Conservation (phyloP, 2,888 invertebrate species). For the Ornithoptera priamus region DNA sequence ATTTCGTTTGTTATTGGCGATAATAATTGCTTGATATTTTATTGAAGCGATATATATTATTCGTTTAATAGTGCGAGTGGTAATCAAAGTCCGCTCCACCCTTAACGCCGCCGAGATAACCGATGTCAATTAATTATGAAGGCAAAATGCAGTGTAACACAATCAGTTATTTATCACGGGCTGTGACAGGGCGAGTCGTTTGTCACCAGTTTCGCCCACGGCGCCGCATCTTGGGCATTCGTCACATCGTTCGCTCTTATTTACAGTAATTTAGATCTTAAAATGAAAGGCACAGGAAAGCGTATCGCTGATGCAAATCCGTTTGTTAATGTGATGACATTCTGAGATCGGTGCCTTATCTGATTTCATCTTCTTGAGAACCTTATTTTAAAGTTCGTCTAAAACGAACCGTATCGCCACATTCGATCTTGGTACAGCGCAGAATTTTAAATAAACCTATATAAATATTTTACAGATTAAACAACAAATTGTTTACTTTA, state of each 20-base stretch:
- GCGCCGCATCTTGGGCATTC: slow-evolving; percentile 62
- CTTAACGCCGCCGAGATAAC: slow-evolving; percentile 62
- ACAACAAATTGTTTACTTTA: neutral
- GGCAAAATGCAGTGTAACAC: slow-evolving; percentile 74
- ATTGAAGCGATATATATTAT: slow-evolving; percentile 48
- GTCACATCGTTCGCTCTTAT: slow-evolving; percentile 48
- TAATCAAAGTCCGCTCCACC: slow-evolving; percentile 51
- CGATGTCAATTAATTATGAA: slow-evolving; percentile 74
- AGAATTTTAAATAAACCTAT: slow-evolving; percentile 34
- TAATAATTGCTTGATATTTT: slow-evolving; percentile 55
- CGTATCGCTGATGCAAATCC: slow-evolving; percentile 21
- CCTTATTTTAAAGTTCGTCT: slow-evolving; percentile 59
- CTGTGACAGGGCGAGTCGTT: slow-evolving; percentile 72
- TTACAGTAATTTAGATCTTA: slow-evolving; percentile 26
- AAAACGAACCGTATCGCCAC: slow-evolving; percentile 43
- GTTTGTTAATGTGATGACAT: slow-evolving; percentile 70
- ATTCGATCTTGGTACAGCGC: slow-evolving; percentile 38
- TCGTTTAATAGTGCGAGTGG: slow-evolving; percentile 48
- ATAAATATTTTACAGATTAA: slow-evolving; percentile 27
- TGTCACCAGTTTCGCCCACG: slow-evolving; percentile 77
- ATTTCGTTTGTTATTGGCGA: slow-evolving; percentile 49
- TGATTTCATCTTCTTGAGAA: slow-evolving; percentile 66
- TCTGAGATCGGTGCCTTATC: slow-evolving; percentile 66
- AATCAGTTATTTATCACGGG: slow-evolving; percentile 78
- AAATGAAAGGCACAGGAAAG: slow-evolving; percentile 13